Conservation (phyloP, 2,797 vertebrate species). For the Pelobates cultripes region DNA sequence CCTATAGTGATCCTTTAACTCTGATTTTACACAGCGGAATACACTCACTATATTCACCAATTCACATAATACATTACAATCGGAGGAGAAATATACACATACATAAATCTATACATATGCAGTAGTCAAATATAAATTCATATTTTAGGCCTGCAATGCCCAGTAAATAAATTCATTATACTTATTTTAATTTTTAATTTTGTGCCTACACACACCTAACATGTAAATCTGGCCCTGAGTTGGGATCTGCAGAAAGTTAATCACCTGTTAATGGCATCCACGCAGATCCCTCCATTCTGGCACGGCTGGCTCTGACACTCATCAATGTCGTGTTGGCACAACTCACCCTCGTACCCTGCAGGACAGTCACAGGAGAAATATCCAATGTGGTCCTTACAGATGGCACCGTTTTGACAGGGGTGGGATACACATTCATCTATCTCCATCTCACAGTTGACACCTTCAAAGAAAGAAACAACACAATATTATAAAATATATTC, state of each 20-base stretch:
- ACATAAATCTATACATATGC: too few relatives aligned
- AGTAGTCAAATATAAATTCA: too few relatives aligned
- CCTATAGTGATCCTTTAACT: too few relatives aligned
- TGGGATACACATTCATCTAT: conserved; percentile 86
- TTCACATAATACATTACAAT: too few relatives aligned
- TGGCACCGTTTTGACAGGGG: conserved; percentile 88
- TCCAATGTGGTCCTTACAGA: conserved; percentile 83
- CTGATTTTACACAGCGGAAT: too few relatives aligned
- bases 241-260: not conserved
- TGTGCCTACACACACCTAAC: too few relatives aligned
- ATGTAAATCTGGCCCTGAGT: not conserved
- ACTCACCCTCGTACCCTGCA: conserved; percentile 80
- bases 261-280: conserved; percentile 84
- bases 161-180: too few relatives aligned
- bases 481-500: too few relatives aligned
- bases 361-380: conserved; percentile 83
- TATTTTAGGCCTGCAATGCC: too few relatives aligned
- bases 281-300: conserved; percentile 79
- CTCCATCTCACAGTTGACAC: conserved; percentile 86
- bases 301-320: conserved; percentile 88
- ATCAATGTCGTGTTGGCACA: conserved; percentile 85
- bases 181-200: too few relatives aligned
- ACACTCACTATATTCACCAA: too few relatives aligned
- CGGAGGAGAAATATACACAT: too few relatives aligned
- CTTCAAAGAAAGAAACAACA: conserved; percentile 61